Conservation (phyloP, 1,140 invertebrate species). For the Drosophila grimshawi region DNA sequence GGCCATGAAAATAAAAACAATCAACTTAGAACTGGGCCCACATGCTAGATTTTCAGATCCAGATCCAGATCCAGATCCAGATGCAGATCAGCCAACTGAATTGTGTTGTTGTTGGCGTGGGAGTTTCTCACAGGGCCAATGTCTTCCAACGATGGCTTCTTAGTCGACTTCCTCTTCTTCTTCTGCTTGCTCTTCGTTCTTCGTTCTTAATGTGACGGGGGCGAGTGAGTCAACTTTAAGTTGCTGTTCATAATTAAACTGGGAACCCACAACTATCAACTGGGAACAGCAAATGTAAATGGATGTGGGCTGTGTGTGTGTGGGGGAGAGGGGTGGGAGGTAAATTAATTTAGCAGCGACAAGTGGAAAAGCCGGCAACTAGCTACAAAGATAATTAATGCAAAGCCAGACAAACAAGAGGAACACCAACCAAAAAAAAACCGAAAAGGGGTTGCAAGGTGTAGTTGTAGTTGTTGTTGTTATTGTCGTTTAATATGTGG, state of each 20-base stretch:
- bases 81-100: constrained; percentile 14
- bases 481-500: constrained; percentile 59
- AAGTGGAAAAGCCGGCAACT: constrained; percentile 47
- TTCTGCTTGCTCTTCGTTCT: not conserved
- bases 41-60: constrained; percentile 11
- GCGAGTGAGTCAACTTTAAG: constrained; percentile 33
- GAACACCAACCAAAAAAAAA: not conserved
- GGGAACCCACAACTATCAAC: constrained; percentile 26
- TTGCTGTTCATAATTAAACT: constrained; percentile 75
- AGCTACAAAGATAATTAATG: constrained; percentile 66
- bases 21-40: constrained; percentile 14
- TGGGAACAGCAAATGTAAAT: not conserved
- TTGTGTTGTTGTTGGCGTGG: constrained; percentile 48
- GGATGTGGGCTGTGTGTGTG: constrained; percentile 9
- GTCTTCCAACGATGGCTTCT: constrained; percentile 1
- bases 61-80: constrained; percentile 12
- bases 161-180: not conserved
- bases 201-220: constrained; percentile 10
- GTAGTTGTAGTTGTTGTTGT: constrained; percentile 7
- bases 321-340: constrained; percentile 18
- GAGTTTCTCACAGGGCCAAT: constrained; percentile 66
- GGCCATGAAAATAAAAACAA: constrained; percentile 45
- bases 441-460: constrained; percentile 48
- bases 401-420: constrained; percentile 40
- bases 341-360: constrained; percentile 70